Percentiles rank a stretch among this genome's conserved stretches.
phyloP scores from a whole-genome alignment of 2,113 vertebrate genomes.

The Myotis yumanensis region DNA sequence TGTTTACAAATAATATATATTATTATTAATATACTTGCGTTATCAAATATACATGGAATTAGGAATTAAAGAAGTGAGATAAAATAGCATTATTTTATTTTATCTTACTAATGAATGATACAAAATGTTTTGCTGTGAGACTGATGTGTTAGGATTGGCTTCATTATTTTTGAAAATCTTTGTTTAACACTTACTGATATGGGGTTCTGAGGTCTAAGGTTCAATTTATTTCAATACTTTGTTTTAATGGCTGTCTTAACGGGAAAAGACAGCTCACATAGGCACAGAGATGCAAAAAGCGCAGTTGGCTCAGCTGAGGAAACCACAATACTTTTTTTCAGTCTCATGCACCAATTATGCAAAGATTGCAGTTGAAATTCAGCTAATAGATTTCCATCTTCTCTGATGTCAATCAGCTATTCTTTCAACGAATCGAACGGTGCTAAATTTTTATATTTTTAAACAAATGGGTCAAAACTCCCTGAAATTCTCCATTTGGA shows the following conservation, averaged over 20 bases:
- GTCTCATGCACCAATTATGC: background rate
- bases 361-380: constrained; percentile 35
- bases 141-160: background rate
- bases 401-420: constrained; percentile 25
- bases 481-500: background rate
- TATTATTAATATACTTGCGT: background rate
- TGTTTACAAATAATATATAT: background rate
- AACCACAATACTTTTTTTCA: background rate
- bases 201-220: background rate
- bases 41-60: background rate
- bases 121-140: constrained; percentile 19
- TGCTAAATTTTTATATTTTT: background rate
- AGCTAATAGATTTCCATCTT: constrained; percentile 33
- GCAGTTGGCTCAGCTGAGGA: background rate
- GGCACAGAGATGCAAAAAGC: background rate
- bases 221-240: background rate
- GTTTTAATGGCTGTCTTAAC: background rate
- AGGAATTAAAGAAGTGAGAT: background rate
- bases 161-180: background rate
- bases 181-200: background rate
- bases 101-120: background rate
- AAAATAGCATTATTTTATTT: constrained; percentile 19
- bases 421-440: background rate
- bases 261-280: background rate
- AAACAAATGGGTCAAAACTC: constrained; percentile 43